Base-by-base conservation (phyloP, 2,797 vertebrate species). In the Anomalospiza imberbis region DNA sequence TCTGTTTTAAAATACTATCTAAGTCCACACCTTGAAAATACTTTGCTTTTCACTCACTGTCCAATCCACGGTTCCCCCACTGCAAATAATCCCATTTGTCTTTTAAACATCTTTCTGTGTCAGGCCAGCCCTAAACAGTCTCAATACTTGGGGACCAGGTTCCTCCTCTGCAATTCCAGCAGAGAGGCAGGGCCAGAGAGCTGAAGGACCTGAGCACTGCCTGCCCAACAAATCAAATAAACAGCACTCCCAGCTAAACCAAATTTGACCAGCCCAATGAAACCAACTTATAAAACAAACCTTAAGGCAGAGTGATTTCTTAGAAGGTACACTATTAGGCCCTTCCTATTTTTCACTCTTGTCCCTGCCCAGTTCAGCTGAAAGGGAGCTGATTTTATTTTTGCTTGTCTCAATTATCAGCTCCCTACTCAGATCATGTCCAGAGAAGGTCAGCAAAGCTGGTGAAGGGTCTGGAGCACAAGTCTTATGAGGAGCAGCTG, bases 51-150 rank as follows among this genome's bases (percentile, higher is more conserved):
- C 17, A 57, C 67, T 73, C 38, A 22, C 29, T 47, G 15, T 53
- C 21, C 38, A 42, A 7, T 12, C 31, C 10, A 13, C 0, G 1
- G 17, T 36, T 70, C 7, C 17, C 9, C 12, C 21, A 21, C 9
- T 47, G 14, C 15, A 87, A 18, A n/a, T 44, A 62, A 29, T 8
- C 29, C 28, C 15, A 50, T 34, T 4, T 85, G 7, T 34, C 15
- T 53, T 92, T 60, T 58, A 88, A 85, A 57, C 8, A 32, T 13
- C 40, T 79, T 83, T 57, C 6, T 79, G 4, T 7, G 5, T 47
- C 44, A 36, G n/a, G 12, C 16, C 51, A 58, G 12, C 7, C 6
- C 18, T 38, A 58, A 83, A 60, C 4, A 38, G 14, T 7, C 17
- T 42, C 32, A 48, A 14, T 24, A 12, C 14, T 15, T 9, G 10